Conservation (phyloP, 2,797 vertebrate species). For the Rhabdophis nuchalis region DNA sequence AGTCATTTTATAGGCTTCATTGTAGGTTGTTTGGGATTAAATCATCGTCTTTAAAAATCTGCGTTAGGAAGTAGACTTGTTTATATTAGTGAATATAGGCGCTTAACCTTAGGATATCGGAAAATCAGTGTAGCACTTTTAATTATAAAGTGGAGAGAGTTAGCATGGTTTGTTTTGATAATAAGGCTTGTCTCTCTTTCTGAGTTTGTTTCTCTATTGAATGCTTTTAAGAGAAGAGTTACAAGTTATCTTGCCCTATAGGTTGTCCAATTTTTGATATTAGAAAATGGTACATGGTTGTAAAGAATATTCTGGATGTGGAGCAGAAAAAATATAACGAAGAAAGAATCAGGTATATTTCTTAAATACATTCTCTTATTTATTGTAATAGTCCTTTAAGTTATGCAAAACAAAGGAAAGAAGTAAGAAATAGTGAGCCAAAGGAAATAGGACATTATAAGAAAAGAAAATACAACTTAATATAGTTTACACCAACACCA, state of each 20-base stretch:
- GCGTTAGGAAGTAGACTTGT: background rate
- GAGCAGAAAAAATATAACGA: constrained; percentile 67
- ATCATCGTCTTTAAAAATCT: background rate
- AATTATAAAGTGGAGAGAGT: background rate
- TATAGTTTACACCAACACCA: background rate
- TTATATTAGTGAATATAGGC: background rate
- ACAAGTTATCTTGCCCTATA: constrained; percentile 44
- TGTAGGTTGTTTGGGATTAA: background rate
- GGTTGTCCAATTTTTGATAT: constrained; percentile 68
- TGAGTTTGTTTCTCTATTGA: background rate
- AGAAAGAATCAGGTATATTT: constrained; percentile 70
- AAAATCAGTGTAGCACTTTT: background rate
- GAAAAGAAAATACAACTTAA: background rate
- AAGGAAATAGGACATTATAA: background rate
- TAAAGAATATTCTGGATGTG: constrained; percentile 68
- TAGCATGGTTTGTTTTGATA: background rate
- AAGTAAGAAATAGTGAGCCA: background rate
- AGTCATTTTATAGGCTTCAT: background rate
- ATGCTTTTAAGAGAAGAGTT: background rate
- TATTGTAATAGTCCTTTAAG: background rate
- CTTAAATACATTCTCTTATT: background rate
- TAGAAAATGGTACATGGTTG: constrained; percentile 73
- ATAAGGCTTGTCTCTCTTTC: background rate
- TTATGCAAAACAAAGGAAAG: background rate
- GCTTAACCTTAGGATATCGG: background rate